Evolutionary conservation across 2,888 invertebrate species (phyloP), one percentile per base, ranked within the genome.

Genomic region (Netelia inedita): DNA sequence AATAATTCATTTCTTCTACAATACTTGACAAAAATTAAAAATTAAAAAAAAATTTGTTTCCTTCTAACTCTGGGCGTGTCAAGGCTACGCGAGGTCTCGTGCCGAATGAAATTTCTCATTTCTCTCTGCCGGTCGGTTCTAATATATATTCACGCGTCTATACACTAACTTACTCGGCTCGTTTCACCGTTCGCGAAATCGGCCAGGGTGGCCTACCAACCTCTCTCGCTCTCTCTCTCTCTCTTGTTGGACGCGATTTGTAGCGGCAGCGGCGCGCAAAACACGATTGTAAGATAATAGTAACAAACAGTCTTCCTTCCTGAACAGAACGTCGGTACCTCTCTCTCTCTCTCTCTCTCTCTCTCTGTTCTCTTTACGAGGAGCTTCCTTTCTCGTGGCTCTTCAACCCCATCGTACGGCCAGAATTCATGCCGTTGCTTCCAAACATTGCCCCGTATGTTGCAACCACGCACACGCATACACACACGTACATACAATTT

Each of bases 241-340:
- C 57, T 43, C 43, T 53, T 16, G 16, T 63, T 19, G 6, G 61
- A 28, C 50, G 55, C 82, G 82, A 76, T 84, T 83, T 82, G 82
- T 82, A 74, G 72, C 72, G 72, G 79, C 83, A 82, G 82, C 74
- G 80, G 28, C 81, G 74, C 61, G 79, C 83, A 79, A 82, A 82
- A 85, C 87, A 88, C 86, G 90, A 92, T 91, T 88, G 89, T 50
- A 82, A 93, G 93, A 94, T 93, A 93, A 93, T 92, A 90, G 92
- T 93, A 93, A 93, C 93, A 93, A 93, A 94, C 92, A 90, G 93
- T 93, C 92, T 93, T 94, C 93, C 93, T 93, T 94, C 93, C 93
- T 92, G 93, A 91, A 93, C 93, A 93, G 92, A 93, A 92, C 91
- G 91, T 88, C 84, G 88, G 71, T 78, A 85, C 21, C 68, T 69